phyloP scores from a whole-genome alignment of 2,113 vertebrate species.

The Ancistrus triradiatus region DNA sequence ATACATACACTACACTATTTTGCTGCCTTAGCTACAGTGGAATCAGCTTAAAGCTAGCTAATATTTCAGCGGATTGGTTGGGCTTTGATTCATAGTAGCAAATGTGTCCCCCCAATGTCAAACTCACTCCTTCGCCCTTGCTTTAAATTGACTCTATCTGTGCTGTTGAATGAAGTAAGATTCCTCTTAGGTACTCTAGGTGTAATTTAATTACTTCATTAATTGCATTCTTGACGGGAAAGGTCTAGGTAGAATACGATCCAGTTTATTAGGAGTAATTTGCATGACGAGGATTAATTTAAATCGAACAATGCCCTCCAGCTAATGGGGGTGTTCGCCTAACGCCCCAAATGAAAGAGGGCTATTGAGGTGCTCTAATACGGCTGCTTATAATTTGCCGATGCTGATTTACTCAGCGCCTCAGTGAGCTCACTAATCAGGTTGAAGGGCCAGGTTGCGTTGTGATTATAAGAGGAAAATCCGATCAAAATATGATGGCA shows the following conservation, averaged over 20 bases:
- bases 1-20: no score
- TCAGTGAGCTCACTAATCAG: background rate
- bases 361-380: slow-evolving; percentile 20
- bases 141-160: no score
- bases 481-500: background rate
- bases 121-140: no score
- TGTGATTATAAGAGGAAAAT: background rate
- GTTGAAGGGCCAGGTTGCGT: background rate
- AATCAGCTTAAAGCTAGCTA: no score
- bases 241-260: background rate
- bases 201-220: slow-evolving; percentile 14
- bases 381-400: slow-evolving; percentile 9
- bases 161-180: background rate
- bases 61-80: no score
- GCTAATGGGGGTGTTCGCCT: slow-evolving; percentile 14
- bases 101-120: no score
- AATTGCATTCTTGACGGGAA: background rate
- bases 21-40: no score
- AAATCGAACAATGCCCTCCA: slow-evolving; percentile 15
- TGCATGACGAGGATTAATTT: slow-evolving; percentile 3
- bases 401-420: background rate
- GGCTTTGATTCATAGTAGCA: no score
- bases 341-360: slow-evolving; percentile 1
- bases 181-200: background rate
- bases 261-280: slow-evolving; percentile 1